Evolutionary conservation across 1,140 invertebrate species (phyloP).

Genomic region (Microplitis mediator): DNA sequence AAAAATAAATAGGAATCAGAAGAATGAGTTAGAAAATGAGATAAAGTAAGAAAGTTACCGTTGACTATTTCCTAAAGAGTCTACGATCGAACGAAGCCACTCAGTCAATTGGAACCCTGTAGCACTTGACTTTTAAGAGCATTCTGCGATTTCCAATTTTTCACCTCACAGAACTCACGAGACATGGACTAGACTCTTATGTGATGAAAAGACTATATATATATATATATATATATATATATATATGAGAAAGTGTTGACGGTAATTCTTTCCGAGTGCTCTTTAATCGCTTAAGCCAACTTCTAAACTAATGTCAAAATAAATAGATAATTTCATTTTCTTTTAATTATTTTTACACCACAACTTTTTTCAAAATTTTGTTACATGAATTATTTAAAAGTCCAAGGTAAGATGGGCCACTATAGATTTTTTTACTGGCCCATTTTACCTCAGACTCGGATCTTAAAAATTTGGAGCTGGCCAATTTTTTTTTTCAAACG

Average conservation of each 20-base stretch:
- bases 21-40: background rate
- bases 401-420: no score
- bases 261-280: constrained; percentile 32
- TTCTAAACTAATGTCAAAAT: background rate
- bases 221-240: no score
- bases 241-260: constrained; percentile 10
- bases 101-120: constrained; percentile 33
- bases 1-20: background rate
- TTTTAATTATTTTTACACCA: no score
- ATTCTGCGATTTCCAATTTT: constrained; percentile 48
- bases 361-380: no score
- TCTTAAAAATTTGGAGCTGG: no score
- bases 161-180: constrained; percentile 41
- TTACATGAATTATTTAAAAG: no score
- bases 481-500: no score
- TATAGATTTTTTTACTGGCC: no score
- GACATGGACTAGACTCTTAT: constrained; percentile 23
- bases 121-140: constrained; percentile 36
- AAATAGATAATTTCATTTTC: no score
- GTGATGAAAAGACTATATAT: background rate
- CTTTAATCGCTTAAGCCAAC: constrained; percentile 26
- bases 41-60: background rate
- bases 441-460: no score
- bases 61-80: constrained; percentile 17
- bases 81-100: constrained; percentile 40